Evolutionary conservation across 2,797 vertebrate genomes (phyloP).

Genomic region (Helicolenus hilgendorfi): DNA sequence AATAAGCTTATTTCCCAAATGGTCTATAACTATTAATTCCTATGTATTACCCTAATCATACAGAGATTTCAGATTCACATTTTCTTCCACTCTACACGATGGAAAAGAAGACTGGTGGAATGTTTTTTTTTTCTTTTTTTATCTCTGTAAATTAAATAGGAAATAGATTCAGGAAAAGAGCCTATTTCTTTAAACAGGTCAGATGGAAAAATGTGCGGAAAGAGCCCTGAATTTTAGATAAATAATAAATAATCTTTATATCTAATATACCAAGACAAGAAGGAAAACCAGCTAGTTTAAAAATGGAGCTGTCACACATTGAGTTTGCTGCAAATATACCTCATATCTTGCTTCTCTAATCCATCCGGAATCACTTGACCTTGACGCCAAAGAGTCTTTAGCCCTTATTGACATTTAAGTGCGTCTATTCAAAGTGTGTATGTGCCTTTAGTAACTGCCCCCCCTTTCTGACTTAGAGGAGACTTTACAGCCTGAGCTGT

Average conservation of each 20-base stretch:
- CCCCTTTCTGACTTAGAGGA: not conserved
- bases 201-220: not conserved
- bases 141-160: not conserved
- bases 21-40: not conserved
- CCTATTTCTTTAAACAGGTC: not conserved
- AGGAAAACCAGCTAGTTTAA: not conserved
- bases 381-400: slow-evolving; percentile 26
- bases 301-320: not conserved
- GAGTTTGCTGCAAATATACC: not conserved
- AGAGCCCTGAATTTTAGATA: not conserved
- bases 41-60: not conserved
- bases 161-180: not conserved
- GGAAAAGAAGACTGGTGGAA: not conserved
- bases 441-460: not conserved
- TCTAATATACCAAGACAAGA: not conserved
- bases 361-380: slow-evolving; percentile 24
- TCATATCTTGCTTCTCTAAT: not conserved
- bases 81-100: not conserved
- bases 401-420: not conserved
- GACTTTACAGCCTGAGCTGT: not conserved
- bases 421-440: not conserved
- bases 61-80: not conserved
- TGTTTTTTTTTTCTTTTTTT: not conserved
- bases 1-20: not conserved
- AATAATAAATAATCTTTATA: too few species aligned